phyloP scores from a whole-genome alignment of 2,888 invertebrate species.

The Phyllotreta cruciferae region DNA sequence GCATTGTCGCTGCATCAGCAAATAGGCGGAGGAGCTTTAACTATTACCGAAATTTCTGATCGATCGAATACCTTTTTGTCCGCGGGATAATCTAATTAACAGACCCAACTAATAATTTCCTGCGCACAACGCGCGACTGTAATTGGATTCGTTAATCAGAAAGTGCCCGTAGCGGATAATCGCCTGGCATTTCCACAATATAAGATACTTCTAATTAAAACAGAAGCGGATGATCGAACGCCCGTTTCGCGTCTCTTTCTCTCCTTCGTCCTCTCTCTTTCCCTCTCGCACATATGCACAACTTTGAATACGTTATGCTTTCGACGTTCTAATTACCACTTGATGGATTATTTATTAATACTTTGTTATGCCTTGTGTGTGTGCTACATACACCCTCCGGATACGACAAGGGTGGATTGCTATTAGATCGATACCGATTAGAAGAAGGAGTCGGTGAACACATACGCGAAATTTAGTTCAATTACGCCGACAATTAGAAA shows the following conservation, averaged over 20 bases:
- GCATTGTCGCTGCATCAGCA: no score
- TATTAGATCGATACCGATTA: conserved; percentile 24
- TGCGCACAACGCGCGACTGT: conserved; percentile 60
- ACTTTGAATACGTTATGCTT: conserved; percentile 36
- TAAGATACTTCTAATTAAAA: conserved; percentile 53
- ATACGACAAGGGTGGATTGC: conserved; percentile 12
- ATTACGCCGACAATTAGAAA: no score
- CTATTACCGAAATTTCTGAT: conserved; percentile 40
- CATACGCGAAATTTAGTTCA: no score
- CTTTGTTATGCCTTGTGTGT: conserved; percentile 33
- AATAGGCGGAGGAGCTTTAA: neutral
- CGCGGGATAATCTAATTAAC: conserved; percentile 59
- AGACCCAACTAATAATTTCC: conserved; percentile 60
- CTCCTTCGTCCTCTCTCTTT: no score
- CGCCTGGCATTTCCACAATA: conserved; percentile 55
- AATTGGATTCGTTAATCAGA: conserved; percentile 62
- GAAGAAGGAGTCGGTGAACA: conserved; percentile 7
- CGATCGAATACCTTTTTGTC: conserved; percentile 47
- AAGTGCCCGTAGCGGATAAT: conserved; percentile 58
- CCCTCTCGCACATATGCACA: conserved; percentile 24
- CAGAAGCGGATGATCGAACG: conserved; percentile 44
- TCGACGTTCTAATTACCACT: conserved; percentile 37
- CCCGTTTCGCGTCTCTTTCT: conserved; percentile 22
- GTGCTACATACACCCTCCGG: conserved; percentile 12
- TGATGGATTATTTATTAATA: conserved; percentile 37